Conservation (phyloP, 1,140 invertebrate species). For the Zaprionus inermis region DNA sequence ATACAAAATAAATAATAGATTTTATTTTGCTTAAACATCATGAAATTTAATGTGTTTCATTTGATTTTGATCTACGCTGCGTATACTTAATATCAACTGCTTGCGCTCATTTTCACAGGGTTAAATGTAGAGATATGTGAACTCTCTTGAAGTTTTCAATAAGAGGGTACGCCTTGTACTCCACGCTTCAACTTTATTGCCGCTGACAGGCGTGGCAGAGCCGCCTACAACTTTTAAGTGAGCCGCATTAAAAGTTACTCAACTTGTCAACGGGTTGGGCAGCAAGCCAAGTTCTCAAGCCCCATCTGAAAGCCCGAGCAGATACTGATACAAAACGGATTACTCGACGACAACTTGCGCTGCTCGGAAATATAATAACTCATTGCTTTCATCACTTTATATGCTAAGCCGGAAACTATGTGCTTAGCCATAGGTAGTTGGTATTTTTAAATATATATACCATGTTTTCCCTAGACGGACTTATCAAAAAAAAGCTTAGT, state of each 20-base stretch:
- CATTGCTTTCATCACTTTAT: background rate
- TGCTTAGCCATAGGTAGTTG: background rate
- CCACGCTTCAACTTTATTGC: conserved; percentile 8
- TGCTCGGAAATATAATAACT: conserved; percentile 54
- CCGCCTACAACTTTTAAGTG: conserved; percentile 69
- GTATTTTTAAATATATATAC: too few species aligned
- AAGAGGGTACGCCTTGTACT: background rate
- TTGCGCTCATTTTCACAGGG: background rate
- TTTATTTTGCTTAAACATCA: background rate
- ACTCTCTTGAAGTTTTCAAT: conserved; percentile 49
- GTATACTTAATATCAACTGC: background rate
- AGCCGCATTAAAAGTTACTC: conserved; percentile 78
- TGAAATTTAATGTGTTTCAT: conserved; percentile 4
- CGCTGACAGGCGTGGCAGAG: conserved; percentile 21
- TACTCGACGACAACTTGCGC: background rate
- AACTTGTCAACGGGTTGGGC: conserved; percentile 72
- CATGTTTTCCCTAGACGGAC: too few species aligned
- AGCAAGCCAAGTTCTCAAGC: conserved; percentile 16
- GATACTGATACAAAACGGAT: background rate
- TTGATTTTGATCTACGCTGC: background rate
- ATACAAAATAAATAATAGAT: conserved; percentile 16
- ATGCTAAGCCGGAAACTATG: background rate
- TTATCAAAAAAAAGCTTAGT: too few species aligned
- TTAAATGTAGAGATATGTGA: background rate
- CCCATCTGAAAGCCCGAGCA: background rate